Evolutionary conservation across 2,888 invertebrate genomes (phyloP).

Genomic region (Aleiodes alternator): DNA sequence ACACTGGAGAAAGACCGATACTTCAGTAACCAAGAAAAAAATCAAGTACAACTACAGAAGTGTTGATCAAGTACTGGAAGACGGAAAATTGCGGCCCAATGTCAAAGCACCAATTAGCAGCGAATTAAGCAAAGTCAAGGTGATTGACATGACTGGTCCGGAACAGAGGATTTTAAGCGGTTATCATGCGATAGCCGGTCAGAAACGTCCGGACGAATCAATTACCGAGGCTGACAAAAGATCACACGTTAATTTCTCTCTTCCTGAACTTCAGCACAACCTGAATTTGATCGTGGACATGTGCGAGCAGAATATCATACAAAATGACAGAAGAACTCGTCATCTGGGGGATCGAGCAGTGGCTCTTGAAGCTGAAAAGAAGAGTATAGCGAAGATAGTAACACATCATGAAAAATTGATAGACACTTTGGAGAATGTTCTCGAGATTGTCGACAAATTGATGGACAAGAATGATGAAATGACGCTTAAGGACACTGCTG

Average conservation of each 20-base stretch:
- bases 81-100: constrained; percentile 82
- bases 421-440: constrained; percentile 82
- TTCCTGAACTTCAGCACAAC: constrained; percentile 96
- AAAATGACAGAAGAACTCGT: constrained; percentile 86
- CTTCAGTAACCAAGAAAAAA: constrained; percentile 77
- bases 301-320: constrained; percentile 96
- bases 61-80: constrained; percentile 92
- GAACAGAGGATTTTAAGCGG: constrained; percentile 94
- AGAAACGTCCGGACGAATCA: constrained; percentile 78
- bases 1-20: constrained; percentile 82
- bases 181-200: constrained; percentile 92
- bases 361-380: constrained; percentile 87
- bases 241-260: constrained; percentile 82
- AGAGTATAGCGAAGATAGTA: constrained; percentile 81
- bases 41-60: constrained; percentile 89
- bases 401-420: constrained; percentile 85
- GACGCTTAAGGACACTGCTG: constrained; percentile 79
- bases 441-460: constrained; percentile 82
- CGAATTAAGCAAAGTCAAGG: constrained; percentile 92
- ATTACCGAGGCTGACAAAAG: constrained; percentile 78
- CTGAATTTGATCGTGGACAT: constrained; percentile 92
- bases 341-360: constrained; percentile 88
- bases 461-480: constrained; percentile 77
- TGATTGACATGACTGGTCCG: constrained; percentile 99
- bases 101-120: constrained; percentile 68